phyloP scores from a whole-genome alignment of 2,888 invertebrate species.

The Proisotoma minuta region DNA sequence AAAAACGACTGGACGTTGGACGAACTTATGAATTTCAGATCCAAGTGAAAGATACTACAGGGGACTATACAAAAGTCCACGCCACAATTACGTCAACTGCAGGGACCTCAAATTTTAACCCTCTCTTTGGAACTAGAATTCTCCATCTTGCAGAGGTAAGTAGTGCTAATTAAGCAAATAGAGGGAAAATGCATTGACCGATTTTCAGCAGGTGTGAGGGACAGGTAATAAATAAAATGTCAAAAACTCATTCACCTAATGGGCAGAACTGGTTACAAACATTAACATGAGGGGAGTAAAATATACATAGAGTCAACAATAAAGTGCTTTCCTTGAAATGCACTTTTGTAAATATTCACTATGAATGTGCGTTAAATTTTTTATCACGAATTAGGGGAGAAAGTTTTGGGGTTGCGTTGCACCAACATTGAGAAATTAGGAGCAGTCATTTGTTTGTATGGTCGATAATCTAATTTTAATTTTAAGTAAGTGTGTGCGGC shows the following conservation, averaged over 20 bases:
- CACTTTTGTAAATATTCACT: too few relatives aligned
- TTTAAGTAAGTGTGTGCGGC: too few relatives aligned
- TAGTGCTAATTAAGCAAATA: not conserved
- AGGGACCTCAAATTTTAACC: slow-evolving; percentile 58
- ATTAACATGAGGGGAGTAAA: too few relatives aligned
- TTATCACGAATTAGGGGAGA: too few relatives aligned
- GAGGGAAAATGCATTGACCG: not conserved
- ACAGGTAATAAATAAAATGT: not conserved
- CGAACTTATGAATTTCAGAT: slow-evolving; percentile 48
- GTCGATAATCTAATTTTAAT: slow-evolving; percentile 13
- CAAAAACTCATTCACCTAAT: not conserved
- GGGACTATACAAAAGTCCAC: slow-evolving; percentile 67
- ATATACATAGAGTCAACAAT: too few relatives aligned
- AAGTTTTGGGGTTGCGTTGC: too few relatives aligned
- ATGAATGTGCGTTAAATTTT: too few relatives aligned
- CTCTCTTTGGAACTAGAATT: slow-evolving; percentile 42
- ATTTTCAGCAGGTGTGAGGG: not conserved
- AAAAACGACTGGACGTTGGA: slow-evolving; percentile 64
- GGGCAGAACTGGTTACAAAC: not conserved
- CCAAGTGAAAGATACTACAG: slow-evolving; percentile 64
- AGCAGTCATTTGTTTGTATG: not conserved
- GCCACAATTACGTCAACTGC: slow-evolving; percentile 80
- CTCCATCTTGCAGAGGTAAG: slow-evolving; percentile 45
- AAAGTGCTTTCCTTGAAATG: too few relatives aligned
- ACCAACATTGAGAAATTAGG: slow-evolving; percentile 4